Evolutionary conservation across 2,113 vertebrate species (phyloP).

Genomic region (Pomatostomus ruficeps): DNA sequence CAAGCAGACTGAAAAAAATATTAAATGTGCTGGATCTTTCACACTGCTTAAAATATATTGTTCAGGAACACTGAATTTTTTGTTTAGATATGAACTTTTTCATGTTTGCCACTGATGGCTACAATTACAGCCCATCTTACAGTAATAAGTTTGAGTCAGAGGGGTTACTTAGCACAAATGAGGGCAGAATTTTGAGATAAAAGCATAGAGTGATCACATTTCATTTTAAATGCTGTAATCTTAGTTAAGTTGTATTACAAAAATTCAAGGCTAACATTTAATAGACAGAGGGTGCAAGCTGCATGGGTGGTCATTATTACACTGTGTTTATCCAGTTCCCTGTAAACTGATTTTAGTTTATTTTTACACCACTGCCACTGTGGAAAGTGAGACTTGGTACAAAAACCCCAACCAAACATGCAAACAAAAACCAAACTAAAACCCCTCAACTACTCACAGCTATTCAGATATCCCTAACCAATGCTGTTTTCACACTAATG

Average conservation of each 20-base stretch:
- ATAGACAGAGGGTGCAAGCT: background rate
- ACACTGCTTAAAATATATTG: background rate
- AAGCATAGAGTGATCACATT: background rate
- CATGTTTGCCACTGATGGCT: background rate
- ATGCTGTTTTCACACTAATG: background rate
- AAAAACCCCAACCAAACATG: background rate
- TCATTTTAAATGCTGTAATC: background rate
- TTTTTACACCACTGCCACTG: background rate
- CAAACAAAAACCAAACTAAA: background rate
- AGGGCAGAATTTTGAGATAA: background rate
- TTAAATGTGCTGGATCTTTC: background rate
- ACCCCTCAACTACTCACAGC: background rate
- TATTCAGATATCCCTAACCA: background rate
- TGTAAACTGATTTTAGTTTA: background rate
- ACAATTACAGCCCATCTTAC: background rate
- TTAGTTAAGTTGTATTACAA: background rate
- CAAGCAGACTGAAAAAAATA: background rate
- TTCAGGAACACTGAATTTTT: background rate
- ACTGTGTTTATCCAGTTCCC: background rate
- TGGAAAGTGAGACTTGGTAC: background rate
- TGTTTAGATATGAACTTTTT: background rate
- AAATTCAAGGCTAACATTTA: background rate
- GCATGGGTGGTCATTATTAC: background rate
- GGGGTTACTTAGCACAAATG: background rate
- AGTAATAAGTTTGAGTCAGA: background rate